A percentile compares a stretch with the other conserved stretches of the same genome.
phyloP scores from a whole-genome alignment of 2,797 vertebrate species.

The Enteromius thamalakanensis region DNA sequence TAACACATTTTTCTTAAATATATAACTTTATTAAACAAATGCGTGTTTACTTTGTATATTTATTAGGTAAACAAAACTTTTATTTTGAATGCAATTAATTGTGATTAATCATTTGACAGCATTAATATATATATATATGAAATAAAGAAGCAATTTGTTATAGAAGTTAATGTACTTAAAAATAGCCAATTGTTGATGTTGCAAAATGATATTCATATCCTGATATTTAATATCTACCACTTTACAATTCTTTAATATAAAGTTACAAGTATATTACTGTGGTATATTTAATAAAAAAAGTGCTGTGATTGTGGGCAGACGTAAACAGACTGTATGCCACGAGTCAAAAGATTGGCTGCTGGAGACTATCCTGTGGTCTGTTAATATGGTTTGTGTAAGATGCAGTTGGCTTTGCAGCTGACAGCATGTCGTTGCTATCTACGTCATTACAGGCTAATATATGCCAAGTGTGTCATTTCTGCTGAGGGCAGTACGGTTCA shows the following conservation, averaged over 20 bases:
- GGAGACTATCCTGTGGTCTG: slow-evolving; percentile 65
- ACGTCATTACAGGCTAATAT: slow-evolving; percentile 62
- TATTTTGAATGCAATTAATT: no score
- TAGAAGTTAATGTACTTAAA: not conserved
- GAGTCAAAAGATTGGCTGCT: slow-evolving; percentile 15
- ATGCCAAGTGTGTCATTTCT: slow-evolving; percentile 36
- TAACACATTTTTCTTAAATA: no score
- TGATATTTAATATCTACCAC: not conserved
- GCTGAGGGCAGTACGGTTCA: not conserved
- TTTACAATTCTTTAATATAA: not conserved
- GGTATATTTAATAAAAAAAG: not conserved
- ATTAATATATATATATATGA: no score
- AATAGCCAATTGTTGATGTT: not conserved
- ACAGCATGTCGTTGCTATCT: slow-evolving; percentile 33
- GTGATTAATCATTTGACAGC: no score
- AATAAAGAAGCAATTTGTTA: no score
- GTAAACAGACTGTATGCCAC: not conserved
- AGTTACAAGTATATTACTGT: not conserved
- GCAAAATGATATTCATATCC: not conserved
- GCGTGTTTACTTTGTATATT: no score
- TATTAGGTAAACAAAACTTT: no score
- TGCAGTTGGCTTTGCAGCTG: slow-evolving; percentile 42
- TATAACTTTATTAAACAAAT: no score
- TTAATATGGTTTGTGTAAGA: slow-evolving; percentile 67
- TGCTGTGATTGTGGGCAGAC: not conserved